Evolutionary conservation across 2,888 invertebrate species (phyloP), one percentile per base, ranked within the genome.

Genomic region (Clistopyga incitator): DNA sequence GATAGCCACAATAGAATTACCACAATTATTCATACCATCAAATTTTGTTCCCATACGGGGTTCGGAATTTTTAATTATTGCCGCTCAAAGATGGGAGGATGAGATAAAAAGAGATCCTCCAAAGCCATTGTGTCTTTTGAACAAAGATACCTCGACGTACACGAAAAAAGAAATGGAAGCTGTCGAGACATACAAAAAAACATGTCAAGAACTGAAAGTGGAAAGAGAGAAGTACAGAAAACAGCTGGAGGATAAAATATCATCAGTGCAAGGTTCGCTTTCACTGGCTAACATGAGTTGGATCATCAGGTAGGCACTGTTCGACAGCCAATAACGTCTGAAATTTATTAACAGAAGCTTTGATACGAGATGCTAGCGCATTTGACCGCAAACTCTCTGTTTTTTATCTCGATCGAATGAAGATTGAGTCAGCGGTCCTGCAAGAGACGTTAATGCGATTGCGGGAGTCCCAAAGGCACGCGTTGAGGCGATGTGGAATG

Each of bases 91-190:
- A 82, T 97, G 97, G 96, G 97, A 98, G 91, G 98, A 98, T 92
- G 97, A 98, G 93, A 95, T 98, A 86, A 97, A 97, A 92, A 97
- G 97, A 92, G 96, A 97, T 15, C 95, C 98, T 59, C 96, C 96
- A 0, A 93, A 94, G 90, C 98, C 98, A 1, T 95, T 95, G 82
- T 98, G 97, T 47, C 54, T 92, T 13, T 25, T 77, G 15, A 70
- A 13, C 0, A 97, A 97, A 92, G 94, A 95, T 13, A 96, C 96
- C 0, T 95, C 95, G 79, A 95, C 96, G 71, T 97, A 95, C 92
- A 96, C 95, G 71, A 96, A 97, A 86, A 97, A 97, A 6, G 98
- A 98, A 86, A 92, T 96, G 20, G 95, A 95, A 65, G 90, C 93
- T 0, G 95, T 96, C 78, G 95, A 95, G 68, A 95, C 96, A 0